Evolutionary conservation across 1,140 invertebrate genomes (phyloP).

Genomic region (Drosophila biarmipes): DNA sequence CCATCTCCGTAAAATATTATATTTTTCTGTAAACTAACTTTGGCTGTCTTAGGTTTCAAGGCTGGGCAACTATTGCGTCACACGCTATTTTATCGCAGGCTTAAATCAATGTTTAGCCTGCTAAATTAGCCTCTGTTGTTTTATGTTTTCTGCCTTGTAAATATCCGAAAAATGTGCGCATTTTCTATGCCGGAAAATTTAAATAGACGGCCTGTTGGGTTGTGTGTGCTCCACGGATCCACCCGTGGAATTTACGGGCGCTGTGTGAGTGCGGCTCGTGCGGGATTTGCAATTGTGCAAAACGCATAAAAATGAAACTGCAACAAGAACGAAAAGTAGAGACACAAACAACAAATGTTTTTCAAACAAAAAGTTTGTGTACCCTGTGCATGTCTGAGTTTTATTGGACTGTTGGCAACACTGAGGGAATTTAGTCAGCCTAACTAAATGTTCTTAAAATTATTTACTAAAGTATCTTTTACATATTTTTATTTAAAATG

Average conservation of each 20-base stretch:
- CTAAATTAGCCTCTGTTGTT: conserved; percentile 4
- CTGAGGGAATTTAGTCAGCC: no score
- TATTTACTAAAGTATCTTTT: no score
- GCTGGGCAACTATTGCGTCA: conserved; percentile 9
- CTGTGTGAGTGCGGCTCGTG: conserved; percentile 11
- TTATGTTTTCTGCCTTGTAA: conserved; percentile 12
- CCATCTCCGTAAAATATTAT: no score
- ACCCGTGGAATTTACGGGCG: conserved; percentile 10
- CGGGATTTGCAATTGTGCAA: conserved; percentile 60
- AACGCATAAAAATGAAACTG: conserved; percentile 52
- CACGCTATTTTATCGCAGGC: conserved; percentile 2
- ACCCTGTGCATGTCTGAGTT: not conserved
- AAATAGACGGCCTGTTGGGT: conserved; percentile 17
- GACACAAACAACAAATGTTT: conserved; percentile 41
- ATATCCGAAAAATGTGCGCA: conserved; percentile 21
- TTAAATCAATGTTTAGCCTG: conserved; percentile 19
- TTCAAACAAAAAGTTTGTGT: conserved; percentile 46
- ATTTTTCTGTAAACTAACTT: not conserved
- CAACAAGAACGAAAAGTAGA: conserved; percentile 31
- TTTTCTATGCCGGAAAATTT: conserved; percentile 26
- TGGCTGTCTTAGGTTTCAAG: conserved; percentile 16
- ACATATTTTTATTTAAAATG: no score
- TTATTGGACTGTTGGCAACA: not conserved
- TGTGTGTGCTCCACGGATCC: not conserved
- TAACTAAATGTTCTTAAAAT: no score